Evolutionary conservation across 2,113 vertebrate genomes (phyloP), one percentile per base, ranked within the genome.

Genomic region (Plectropomus leopardus): DNA sequence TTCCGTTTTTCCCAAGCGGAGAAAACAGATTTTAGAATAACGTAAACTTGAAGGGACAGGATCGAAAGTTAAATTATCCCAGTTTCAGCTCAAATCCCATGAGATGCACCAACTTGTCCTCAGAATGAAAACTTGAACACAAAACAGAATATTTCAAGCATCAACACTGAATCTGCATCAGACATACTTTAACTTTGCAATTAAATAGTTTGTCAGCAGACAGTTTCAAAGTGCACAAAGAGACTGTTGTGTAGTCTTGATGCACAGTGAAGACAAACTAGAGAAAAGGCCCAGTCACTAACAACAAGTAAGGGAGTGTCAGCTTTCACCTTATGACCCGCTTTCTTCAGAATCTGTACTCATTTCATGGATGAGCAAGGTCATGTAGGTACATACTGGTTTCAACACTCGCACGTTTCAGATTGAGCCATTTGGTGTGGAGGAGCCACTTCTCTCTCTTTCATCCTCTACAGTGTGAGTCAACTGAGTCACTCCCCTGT

Each of bases 351-450:
- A 70, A 79, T 28, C 19, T 3, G 21, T 42, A 2, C 28, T 34
- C 17, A 40, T 1, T 54, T 50, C 0, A n/a, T 47, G 60, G 42
- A 76, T 54, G 30, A 72, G 47, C 61, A 47, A 58, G 36, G 44
- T 15, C 1, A 15, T 10, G 47, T 19, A 8, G 79, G 30, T 45
- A 48, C 23, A 2, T 51, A 8, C 42, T 67, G 66, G 34, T 73
- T 80, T 75, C 21, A 21, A 72, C 57, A 61, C 55, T 42, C 34
- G 7, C 8, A 17, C 7, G 32, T 85, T 79, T 30, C 36, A 23
- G 50, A 59, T 11, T 16, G 26, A 76, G 79, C 73, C 88, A 87
- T 87, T 89, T 91, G 82, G 69, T 88, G 89, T 82, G 85, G 82
- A 86, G 86, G 85, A 88, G 86, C 80, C 67, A 79, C 21, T 53